A percentile compares a stretch with the other conserved stretches of the same genome.
These are phyloP conservation scores for Cairina moschata DNA, from an alignment of 2,113 vertebrate species.

Conservation along the genomic window DNA sequence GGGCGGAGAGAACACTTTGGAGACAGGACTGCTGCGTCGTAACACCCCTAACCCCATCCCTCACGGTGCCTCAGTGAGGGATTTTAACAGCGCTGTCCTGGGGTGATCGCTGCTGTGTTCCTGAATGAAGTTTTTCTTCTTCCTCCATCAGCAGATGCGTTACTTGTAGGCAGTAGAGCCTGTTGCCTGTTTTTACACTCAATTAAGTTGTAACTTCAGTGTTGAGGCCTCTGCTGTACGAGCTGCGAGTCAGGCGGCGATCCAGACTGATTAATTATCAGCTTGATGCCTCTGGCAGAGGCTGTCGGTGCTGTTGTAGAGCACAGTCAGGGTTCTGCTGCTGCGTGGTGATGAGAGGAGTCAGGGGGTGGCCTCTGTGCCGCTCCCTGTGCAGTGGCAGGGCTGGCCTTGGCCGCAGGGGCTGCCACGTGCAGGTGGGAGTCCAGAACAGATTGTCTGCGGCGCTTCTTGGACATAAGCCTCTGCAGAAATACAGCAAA, in stretches of 20 bases:
- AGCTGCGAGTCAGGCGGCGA: background rate
- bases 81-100: background rate
- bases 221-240: background rate
- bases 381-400: background rate
- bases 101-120: background rate
- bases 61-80: background rate
- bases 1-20: constrained; percentile 35
- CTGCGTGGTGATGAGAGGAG: background rate
- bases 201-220: constrained; percentile 62
- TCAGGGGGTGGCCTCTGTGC: background rate
- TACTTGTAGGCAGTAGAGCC: constrained; percentile 50
- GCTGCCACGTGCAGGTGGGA: background rate
- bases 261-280: constrained; percentile 64
- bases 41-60: fast-evolving
- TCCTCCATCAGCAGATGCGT: constrained; percentile 22
- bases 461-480: background rate
- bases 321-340: background rate
- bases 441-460: background rate
- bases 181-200: constrained; percentile 59
- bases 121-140: constrained; percentile 24
- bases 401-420: background rate
- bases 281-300: constrained; percentile 24
- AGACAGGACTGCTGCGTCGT: background rate
- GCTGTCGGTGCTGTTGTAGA: background rate
- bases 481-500: background rate